phyloP scores from a whole-genome alignment of 2,113 vertebrate species.

The Aptenodytes forsteri region DNA sequence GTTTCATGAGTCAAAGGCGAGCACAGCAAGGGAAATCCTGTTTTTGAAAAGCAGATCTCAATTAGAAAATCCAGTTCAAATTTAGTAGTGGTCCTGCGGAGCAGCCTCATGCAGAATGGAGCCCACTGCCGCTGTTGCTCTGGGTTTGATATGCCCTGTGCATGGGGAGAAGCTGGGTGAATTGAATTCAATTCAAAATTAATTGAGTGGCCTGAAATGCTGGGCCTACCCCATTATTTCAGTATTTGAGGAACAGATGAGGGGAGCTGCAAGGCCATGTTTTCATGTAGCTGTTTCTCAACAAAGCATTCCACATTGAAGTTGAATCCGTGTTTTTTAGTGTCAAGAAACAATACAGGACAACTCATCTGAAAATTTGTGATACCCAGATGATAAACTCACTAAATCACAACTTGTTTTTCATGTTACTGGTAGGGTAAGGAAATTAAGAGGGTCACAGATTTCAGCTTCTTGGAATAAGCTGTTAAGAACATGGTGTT shows the following conservation, averaged over 20 bases:
- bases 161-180: not conserved
- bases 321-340: not conserved
- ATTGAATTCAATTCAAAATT: too few relatives aligned
- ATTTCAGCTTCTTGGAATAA: not conserved
- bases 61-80: not conserved
- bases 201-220: not conserved
- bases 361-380: not conserved
- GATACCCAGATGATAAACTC: not conserved
- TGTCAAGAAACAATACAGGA: not conserved
- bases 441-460: not conserved
- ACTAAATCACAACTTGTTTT: not conserved
- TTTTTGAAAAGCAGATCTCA: not conserved
- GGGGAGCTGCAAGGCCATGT: not conserved
- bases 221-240: not conserved
- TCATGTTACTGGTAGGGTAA: not conserved
- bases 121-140: not conserved
- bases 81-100: not conserved
- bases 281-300: not conserved
- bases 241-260: not conserved
- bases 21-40: not conserved
- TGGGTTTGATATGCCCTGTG: not conserved
- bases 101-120: not conserved
- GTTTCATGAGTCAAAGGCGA: not conserved
- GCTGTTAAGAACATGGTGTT: not conserved
- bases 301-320: not conserved